These are phyloP conservation scores for Samia ricini DNA, from an alignment of 1,140 invertebrate genomes.

Conservation along the genomic window DNA sequence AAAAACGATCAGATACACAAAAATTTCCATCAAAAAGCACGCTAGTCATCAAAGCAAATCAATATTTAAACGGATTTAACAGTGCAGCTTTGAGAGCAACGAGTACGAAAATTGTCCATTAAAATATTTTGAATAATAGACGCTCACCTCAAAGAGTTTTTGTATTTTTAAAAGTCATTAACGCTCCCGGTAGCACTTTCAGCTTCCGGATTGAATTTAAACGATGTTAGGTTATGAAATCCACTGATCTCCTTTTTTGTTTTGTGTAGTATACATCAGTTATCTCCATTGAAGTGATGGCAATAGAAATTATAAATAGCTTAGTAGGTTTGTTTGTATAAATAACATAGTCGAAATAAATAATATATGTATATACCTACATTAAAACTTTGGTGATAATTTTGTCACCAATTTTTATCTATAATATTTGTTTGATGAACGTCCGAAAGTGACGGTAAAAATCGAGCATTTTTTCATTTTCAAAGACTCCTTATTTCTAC, in stretches of 20 bases:
- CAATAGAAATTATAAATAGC: not conserved
- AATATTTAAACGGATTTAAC: slow-evolving; percentile 22
- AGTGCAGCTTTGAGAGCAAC: slow-evolving; percentile 15
- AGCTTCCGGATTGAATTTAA: slow-evolving; percentile 15
- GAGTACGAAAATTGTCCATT: slow-evolving; percentile 33
- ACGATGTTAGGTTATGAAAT: slow-evolving; percentile 7
- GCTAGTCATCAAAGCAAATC: slow-evolving; percentile 2
- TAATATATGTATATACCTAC: too few relatives aligned
- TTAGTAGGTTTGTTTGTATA: not conserved
- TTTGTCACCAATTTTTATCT: too few relatives aligned
- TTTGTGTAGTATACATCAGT: not conserved
- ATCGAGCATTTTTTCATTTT: too few relatives aligned
- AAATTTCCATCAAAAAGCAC: not conserved
- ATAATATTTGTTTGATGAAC: too few relatives aligned
- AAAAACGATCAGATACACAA: not conserved
- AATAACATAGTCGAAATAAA: not conserved
- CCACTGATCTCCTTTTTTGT: not conserved
- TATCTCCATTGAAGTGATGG: not conserved
- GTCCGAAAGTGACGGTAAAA: too few relatives aligned
- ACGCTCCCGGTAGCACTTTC: slow-evolving; percentile 17
- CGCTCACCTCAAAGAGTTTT: slow-evolving; percentile 22
- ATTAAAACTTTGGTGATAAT: too few relatives aligned
- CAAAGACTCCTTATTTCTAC: too few relatives aligned
- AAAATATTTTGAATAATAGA: slow-evolving; percentile 44
- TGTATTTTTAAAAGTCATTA: slow-evolving; percentile 44